A percentile compares a stretch with the other conserved stretches of the same genome.
Evolutionary conservation across 2,113 vertebrate genomes (phyloP).

Genomic region (Phyllostomus discolor): DNA sequence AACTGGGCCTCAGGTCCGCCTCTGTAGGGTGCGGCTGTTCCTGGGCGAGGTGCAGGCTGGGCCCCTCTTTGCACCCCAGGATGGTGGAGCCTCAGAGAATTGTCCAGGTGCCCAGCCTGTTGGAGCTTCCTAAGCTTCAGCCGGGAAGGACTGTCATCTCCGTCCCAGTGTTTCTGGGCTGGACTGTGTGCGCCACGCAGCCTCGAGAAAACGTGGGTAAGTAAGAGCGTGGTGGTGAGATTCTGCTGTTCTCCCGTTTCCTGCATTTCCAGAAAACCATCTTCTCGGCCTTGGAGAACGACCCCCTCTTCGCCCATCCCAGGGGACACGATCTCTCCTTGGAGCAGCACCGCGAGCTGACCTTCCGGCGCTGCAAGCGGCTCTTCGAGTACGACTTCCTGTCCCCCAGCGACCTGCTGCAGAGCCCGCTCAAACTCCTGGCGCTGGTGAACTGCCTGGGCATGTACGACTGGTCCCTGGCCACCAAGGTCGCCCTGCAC

Average conservation of each 20-base stretch:
- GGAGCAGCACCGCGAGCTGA: slow-evolving; percentile 88
- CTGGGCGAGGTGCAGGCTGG: background rate
- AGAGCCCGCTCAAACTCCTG: slow-evolving; percentile 68
- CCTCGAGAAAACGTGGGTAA: fast-evolving
- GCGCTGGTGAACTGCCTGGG: slow-evolving; percentile 78
- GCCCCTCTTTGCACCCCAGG: background rate
- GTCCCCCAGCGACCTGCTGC: slow-evolving; percentile 62
- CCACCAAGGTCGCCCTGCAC: slow-evolving; percentile 79
- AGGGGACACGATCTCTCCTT: slow-evolving; percentile 82
- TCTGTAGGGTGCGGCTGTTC: too few relatives aligned
- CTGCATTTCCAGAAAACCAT: slow-evolving; percentile 81
- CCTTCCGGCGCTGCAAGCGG: slow-evolving; percentile 87
- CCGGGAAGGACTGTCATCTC: fast-evolving
- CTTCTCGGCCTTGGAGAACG: slow-evolving; percentile 87
- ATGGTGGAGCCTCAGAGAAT: background rate
- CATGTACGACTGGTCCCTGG: slow-evolving; percentile 89
- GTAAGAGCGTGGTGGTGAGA: fast-evolving
- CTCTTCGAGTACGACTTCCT: slow-evolving; percentile 86
- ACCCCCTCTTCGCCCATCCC: slow-evolving; percentile 87
- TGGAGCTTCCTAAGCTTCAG: fast-evolving
- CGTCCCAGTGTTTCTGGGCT: too few relatives aligned
- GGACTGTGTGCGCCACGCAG: background rate
- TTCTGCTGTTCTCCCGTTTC: fast-evolving
- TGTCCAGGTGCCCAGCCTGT: fast-evolving
- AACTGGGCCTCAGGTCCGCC: too few relatives aligned